Evolutionary conservation across 1,140 invertebrate species (phyloP).

Genomic region (Aleiodes sp.): DNA sequence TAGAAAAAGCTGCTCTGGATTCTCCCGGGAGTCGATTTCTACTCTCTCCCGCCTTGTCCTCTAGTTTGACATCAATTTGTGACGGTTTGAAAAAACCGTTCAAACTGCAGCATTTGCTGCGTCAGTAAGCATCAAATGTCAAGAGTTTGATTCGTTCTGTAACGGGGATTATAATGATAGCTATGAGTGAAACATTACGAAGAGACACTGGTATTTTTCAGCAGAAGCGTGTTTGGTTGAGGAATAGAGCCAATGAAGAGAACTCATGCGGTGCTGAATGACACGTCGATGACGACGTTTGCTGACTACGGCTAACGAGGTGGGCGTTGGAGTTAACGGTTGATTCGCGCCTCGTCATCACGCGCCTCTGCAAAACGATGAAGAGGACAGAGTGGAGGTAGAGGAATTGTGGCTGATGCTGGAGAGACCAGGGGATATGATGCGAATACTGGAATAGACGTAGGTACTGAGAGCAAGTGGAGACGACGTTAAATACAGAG

Average conservation of each 20-base stretch:
- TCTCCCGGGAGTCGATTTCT: too few relatives aligned
- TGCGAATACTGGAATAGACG: not conserved
- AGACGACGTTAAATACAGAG: constrained; percentile 20
- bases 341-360: constrained; percentile 66
- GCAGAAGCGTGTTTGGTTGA: constrained; percentile 21
- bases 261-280: constrained; percentile 55
- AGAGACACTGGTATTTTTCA: constrained; percentile 47
- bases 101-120: constrained; percentile 49
- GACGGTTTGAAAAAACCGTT: constrained; percentile 29
- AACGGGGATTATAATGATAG: constrained; percentile 39
- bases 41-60: constrained; percentile 7
- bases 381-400: constrained; percentile 19
- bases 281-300: constrained; percentile 66
- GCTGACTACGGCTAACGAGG: constrained; percentile 67
- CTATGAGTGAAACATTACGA: constrained; percentile 29
- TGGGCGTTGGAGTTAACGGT: constrained; percentile 58
- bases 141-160: constrained; percentile 50
- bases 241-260: constrained; percentile 40
- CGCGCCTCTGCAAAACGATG: constrained; percentile 37
- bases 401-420: constrained; percentile 12
- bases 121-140: constrained; percentile 50
- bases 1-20: too few relatives aligned
- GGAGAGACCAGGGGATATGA: constrained; percentile 1
- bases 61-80: constrained; percentile 53
- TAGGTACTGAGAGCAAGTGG: constrained; percentile 6